Evolutionary conservation across 1,140 invertebrate genomes (phyloP), one percentile per base, ranked within the genome.

Genomic region (Atta texana): DNA sequence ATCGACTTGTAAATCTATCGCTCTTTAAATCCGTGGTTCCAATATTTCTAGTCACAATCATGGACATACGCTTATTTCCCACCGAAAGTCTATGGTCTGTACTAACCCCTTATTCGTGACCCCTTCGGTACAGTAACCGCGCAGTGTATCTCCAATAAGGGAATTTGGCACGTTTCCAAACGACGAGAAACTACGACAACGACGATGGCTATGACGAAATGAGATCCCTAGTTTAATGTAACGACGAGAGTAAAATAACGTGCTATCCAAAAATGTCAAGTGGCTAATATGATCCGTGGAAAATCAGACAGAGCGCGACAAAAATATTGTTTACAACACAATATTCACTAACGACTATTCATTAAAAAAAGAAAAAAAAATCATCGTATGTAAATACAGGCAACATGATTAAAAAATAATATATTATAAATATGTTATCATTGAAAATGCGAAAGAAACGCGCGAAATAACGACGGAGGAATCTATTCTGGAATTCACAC

Each of bases 91-190:
- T 55, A 69, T 24, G 44, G n/a, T 80, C 77, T 39, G 49, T 34
- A 34, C 49, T 55, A 69, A 14, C 16, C 34, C 39, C 49, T 49
- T 55, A 18, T 51, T 69, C 63, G 44, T 80, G 63, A 68, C 10
- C 61, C n/a, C 63, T 69, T 2, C 63, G 63, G 63, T 31, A 71
- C 53, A 59, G 68, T 34, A 72, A 69, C 68, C 21, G n/a, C 21
- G 34, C 68, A 69, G 34, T 74, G 53, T 69, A 80, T 69, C 63
- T 69, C 84, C 59, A 61, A 89, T 89, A 80, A 55, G 49, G 18
- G 69, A 63, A 74, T 57, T 69, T 89, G 88, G 88, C 88, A 51
- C 14, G 68, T 7, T 75, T 89, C 88, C 88, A 89, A 89, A 86
- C 87, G 69, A 86, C 59, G 59, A 16, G 66, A 44, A 69, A 69